Evolutionary conservation across 2,888 invertebrate genomes (phyloP).

Genomic region (Lissonota sp.): DNA sequence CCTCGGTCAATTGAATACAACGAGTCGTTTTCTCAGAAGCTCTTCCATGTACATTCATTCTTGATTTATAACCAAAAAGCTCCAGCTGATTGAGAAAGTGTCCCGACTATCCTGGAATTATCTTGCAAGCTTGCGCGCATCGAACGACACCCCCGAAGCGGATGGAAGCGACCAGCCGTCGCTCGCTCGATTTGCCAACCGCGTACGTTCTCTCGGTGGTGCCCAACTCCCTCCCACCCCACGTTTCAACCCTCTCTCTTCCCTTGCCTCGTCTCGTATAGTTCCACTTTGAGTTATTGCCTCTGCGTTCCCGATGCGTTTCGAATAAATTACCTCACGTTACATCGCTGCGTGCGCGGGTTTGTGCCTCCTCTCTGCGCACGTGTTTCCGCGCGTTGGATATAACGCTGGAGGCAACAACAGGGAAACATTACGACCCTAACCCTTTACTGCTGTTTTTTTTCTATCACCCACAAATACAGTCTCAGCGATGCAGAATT

Average conservation of each 20-base stretch:
- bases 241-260: background rate
- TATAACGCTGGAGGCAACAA: conserved; percentile 30
- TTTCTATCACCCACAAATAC: background rate
- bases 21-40: too few relatives aligned
- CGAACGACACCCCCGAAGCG: conserved; percentile 41
- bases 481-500: background rate
- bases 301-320: conserved; percentile 72
- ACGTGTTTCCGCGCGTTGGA: background rate
- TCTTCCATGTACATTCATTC: too few relatives aligned
- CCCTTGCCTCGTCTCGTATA: conserved; percentile 11
- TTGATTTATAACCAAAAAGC: too few relatives aligned
- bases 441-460: background rate
- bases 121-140: background rate
- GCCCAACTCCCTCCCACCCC: background rate
- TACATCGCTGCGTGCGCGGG: conserved; percentile 1
- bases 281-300: conserved; percentile 72
- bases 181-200: conserved; percentile 71
- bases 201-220: conserved; percentile 58
- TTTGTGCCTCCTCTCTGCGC: conserved; percentile 8
- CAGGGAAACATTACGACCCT: conserved; percentile 33
- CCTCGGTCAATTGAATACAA: too few relatives aligned
- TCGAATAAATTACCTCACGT: conserved; percentile 70
- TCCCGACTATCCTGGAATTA: too few relatives aligned
- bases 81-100: too few relatives aligned
- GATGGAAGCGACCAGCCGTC: conserved; percentile 59